These are phyloP conservation scores for Pseudorectes ferrugineus DNA, from an alignment of 2,113 vertebrate genomes.

Conservation along the genomic window DNA sequence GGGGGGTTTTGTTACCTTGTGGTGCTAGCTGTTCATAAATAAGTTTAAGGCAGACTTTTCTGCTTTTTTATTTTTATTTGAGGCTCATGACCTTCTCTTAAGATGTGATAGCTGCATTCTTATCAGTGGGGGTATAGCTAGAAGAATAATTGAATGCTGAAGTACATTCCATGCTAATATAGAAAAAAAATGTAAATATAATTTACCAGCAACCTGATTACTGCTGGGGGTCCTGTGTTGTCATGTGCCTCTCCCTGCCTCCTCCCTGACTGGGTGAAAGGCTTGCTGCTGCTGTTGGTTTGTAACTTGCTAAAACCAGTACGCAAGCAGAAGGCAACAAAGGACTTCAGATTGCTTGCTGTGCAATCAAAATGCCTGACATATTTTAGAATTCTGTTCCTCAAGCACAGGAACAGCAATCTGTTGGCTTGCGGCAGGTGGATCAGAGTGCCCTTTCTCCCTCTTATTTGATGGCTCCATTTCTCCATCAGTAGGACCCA, in stretches of 20 bases:
- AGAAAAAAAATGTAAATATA: background rate
- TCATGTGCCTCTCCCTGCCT: accelerated
- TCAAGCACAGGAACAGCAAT: background rate
- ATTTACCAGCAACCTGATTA: background rate
- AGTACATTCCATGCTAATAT: background rate
- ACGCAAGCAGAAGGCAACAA: background rate
- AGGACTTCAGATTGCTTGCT: background rate
- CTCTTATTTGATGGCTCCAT: background rate
- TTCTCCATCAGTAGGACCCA: background rate
- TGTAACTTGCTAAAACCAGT: background rate
- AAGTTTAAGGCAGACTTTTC: background rate
- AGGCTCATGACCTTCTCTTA: background rate
- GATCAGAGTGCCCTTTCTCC: background rate
- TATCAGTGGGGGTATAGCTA: background rate
- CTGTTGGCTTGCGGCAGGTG: background rate
- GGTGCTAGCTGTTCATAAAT: background rate
- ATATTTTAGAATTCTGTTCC: background rate
- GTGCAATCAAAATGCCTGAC: background rate
- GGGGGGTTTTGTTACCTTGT: background rate
- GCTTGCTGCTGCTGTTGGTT: background rate
- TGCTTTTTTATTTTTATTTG: background rate
- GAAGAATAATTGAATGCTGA: background rate
- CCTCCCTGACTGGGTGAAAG: background rate
- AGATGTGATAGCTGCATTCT: background rate
- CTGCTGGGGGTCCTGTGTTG: background rate